Conservation (phyloP, 64 coral and sea anemone genomes). For the Orbicella faveolata region DNA sequence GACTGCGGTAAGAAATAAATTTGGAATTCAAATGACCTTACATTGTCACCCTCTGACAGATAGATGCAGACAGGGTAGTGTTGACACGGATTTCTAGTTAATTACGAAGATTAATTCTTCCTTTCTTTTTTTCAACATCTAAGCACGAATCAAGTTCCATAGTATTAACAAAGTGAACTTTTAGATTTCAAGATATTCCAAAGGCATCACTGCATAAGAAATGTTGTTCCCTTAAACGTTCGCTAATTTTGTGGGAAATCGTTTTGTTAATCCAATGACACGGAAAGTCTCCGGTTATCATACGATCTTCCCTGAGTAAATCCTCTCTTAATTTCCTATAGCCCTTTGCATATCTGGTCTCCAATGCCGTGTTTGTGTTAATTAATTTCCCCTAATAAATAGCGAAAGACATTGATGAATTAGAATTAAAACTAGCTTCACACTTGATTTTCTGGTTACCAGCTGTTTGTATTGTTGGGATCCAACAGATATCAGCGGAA, state of each 20-base stretch:
- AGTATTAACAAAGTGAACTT: no score
- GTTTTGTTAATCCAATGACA: neutral
- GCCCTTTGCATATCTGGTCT: neutral
- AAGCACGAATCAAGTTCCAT: neutral
- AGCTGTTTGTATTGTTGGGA: neutral
- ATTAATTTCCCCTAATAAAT: neutral
- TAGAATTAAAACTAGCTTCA: neutral
- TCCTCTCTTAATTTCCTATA: neutral
- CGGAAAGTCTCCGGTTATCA: neutral
- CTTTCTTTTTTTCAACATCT: neutral
- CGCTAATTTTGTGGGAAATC: neutral
- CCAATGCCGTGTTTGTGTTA: neutral
- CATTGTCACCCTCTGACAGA: neutral
- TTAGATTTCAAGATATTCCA: no score
- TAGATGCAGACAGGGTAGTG: neutral
- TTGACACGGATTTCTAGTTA: slow-evolving; percentile 6
- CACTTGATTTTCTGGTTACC: neutral
- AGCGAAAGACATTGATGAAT: neutral
- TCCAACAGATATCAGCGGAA: slow-evolving; percentile 2
- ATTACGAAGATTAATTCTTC: neutral
- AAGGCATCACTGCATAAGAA: no score
- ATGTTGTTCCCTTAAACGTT: neutral
- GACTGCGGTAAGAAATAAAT: slow-evolving; percentile 10
- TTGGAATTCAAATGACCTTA: slow-evolving; percentile 42
- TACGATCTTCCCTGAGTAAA: neutral